These are phyloP conservation scores for Channa argus DNA, from an alignment of 2,113 vertebrate species.

Conservation along the genomic window DNA sequence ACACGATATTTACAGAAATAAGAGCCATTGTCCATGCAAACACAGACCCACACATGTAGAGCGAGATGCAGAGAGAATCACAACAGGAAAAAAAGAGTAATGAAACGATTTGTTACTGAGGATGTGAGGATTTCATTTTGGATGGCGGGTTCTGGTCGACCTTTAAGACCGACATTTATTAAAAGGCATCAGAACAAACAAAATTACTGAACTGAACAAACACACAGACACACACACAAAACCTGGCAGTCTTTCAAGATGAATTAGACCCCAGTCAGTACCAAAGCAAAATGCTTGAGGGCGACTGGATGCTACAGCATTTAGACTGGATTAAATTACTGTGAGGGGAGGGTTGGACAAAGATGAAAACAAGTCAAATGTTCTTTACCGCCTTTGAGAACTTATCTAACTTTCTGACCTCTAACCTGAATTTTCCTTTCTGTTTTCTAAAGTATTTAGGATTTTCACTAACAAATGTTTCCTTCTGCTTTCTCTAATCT, in stretches of 20 bases:
- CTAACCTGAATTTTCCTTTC: not conserved
- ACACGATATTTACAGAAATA: not conserved
- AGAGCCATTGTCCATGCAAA: not conserved
- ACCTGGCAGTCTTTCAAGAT: constrained; percentile 58
- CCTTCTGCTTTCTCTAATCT: not conserved
- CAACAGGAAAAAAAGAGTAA: constrained; percentile 1
- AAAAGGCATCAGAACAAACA: constrained; percentile 55
- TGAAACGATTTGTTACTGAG: constrained; percentile 29
- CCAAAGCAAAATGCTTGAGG: constrained; percentile 64
- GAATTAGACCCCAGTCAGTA: constrained; percentile 60
- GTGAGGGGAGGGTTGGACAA: constrained; percentile 20
- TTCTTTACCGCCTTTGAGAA: not conserved
- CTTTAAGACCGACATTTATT: constrained; percentile 72
- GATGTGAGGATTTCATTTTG: constrained; percentile 47
- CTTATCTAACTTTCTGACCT: not conserved
- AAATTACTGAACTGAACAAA: constrained; percentile 44
- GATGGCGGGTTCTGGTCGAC: constrained; percentile 48
- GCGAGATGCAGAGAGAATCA: not conserved
- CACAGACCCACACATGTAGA: not conserved
- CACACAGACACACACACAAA: constrained; percentile 34
- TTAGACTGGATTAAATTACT: constrained; percentile 45
- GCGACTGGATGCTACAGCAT: constrained; percentile 31
- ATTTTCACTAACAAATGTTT: not conserved
- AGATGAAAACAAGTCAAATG: constrained; percentile 27
- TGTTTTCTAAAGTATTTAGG: not conserved